Conservation (phyloP, 2,113 vertebrate species). For the Cavia aperea region DNA sequence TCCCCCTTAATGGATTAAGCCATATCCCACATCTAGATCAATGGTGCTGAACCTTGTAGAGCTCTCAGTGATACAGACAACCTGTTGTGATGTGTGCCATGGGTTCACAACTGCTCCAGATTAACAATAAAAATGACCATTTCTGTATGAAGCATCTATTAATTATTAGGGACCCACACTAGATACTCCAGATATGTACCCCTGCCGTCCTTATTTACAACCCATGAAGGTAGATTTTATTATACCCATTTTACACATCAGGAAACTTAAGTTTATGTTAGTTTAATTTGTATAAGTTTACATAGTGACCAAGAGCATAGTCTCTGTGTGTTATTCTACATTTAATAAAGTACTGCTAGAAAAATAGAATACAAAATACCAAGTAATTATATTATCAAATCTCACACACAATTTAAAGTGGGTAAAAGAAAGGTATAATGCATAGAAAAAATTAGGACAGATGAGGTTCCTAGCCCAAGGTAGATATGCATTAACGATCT, state of each 20-base stretch:
- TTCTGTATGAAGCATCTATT: neutral
- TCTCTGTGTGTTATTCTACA: neutral
- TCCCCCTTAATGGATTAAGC: neutral
- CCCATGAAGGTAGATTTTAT: neutral
- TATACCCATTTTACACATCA: neutral
- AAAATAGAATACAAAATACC: neutral
- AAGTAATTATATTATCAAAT: neutral
- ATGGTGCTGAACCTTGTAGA: neutral
- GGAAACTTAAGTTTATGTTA: neutral
- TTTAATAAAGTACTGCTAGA: neutral
- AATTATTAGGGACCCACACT: neutral
- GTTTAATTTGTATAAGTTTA: neutral
- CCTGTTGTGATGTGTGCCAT: neutral
- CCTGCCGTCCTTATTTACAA: neutral
- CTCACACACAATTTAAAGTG: neutral
- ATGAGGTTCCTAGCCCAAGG: neutral
- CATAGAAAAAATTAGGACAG: slow-evolving; percentile 17
- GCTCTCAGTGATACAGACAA: neutral
- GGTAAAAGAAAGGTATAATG: neutral
- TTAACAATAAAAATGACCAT: neutral
- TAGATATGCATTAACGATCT: neutral
- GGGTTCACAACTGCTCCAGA: neutral
- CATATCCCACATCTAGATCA: neutral
- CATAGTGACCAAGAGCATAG: neutral
- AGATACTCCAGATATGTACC: neutral